A percentile compares a stretch with the other conserved stretches of the same genome.
These are phyloP conservation scores for Aleiodes testaceus DNA, from an alignment of 2,888 invertebrate species.

Conservation along the genomic window DNA sequence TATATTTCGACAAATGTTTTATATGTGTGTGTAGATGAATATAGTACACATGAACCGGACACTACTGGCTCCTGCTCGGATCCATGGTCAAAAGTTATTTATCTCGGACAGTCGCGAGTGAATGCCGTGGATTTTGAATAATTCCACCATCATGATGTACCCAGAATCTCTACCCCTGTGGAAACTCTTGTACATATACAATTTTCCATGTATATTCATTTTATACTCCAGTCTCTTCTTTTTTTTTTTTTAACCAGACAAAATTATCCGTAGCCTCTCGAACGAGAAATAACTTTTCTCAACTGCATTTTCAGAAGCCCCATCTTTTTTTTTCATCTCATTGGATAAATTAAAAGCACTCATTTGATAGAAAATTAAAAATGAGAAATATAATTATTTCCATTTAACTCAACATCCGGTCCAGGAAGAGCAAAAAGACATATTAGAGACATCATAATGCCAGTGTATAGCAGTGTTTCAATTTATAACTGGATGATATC, in stretches of 20 bases:
- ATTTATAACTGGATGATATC: constrained; percentile 73
- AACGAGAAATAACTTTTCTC: constrained; percentile 2
- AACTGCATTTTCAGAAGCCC: background rate
- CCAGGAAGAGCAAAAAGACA: constrained; percentile 63
- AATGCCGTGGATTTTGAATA: constrained; percentile 67
- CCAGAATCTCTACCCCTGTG: constrained; percentile 18
- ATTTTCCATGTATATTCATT: constrained; percentile 3
- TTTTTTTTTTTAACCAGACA: background rate
- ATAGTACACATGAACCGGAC: constrained; percentile 53
- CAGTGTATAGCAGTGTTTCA: constrained; percentile 71
- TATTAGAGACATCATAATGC: constrained; percentile 74
- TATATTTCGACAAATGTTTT: constrained; percentile 46
- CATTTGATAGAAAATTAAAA: too few relatives aligned
- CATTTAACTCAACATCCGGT: constrained; percentile 20
- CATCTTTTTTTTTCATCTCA: background rate
- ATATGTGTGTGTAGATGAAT: constrained; percentile 41
- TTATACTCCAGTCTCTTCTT: background rate
- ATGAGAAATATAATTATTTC: background rate
- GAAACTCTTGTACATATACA: constrained; percentile 7
- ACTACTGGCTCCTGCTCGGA: constrained; percentile 56
- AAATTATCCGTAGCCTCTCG: background rate
- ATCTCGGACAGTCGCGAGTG: constrained; percentile 67
- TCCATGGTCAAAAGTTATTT: constrained; percentile 67
- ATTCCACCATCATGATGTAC: constrained; percentile 56
- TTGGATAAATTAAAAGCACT: too few relatives aligned